Base-by-base conservation (phyloP, 2,797 vertebrate species). In the Podargus strigoides region DNA sequence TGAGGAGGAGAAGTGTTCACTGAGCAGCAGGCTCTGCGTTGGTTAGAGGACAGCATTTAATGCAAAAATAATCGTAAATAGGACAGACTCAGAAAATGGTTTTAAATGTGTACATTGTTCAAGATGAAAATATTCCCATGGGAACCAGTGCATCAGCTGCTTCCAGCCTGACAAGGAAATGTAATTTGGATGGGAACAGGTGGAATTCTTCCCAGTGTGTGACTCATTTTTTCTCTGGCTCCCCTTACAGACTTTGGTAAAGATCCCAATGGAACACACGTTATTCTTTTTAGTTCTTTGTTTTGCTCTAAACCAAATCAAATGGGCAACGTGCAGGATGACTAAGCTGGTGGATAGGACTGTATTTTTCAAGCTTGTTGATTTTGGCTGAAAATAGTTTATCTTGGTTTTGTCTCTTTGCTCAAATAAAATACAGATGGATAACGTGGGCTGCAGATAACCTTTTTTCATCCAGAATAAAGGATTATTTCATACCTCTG, bases 161-260 rank as follows among this genome's bases (percentile, higher is more conserved):
- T 94, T 91, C 62, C 83, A 94, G 85, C 27, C 59, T 84, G 82
- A 84, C 2, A 4, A 36, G 12, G 76, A 88, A 94, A 82, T 21
- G 30, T 30, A 59, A 90, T 76, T 93, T 95, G 91, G 73, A 94
- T 72, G 42, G 58, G 62, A 94, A 91, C 91, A 95, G 85, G 93
- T 94, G 87, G 89, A 95, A 93, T 84, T 79, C 76, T 95, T 96
- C 73, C 92, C 85, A 94, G 55, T 3, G 27, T 16, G 22, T 91
- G 94, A 97, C 76, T 96, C 17, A 96, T 78, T 96, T 86, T 93
- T 94, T 64, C 93, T 95, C 63, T 92, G 91, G 67, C 63, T 94
- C 59, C 44, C 32, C 59, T 93, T 63, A 27, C 67, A 73, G 62
- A 72, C 30, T 77, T 82, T 92, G 84, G 49, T 91, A 56, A 26